Evolutionary conservation across 1,140 invertebrate species (phyloP), one percentile per base, ranked within the genome.

Genomic region (Anthonomus grandis): DNA sequence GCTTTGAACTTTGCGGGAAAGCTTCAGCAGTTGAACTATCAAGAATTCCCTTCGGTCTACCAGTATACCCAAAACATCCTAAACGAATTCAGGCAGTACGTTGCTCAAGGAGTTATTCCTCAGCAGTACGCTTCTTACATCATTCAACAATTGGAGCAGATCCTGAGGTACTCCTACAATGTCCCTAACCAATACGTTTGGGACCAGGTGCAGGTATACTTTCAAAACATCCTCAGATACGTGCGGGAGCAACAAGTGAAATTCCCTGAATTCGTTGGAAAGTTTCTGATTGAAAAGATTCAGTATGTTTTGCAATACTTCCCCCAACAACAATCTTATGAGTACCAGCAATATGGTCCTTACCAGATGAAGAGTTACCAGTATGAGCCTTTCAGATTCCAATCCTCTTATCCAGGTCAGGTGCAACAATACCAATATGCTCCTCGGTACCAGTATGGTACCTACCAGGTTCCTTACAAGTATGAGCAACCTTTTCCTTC

Each of bases 121-220:
- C 48, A 50, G 38, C 12, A 50, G 48, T 50, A 21, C n/a, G 48
- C 34, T 23, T 22, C 8, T 18, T 50, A 50, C 31, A 38, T 50
- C 19, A 37, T 50, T 25, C 17, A 50, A 23, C 48, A 50, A 36
- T 22, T 50, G 13, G 36, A 50, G 38, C 17, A 23, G 31, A 38
- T 50, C 13, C 42, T 12, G 18, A 23, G 34, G 34, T 41, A 41
- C 17, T 5, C 9, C 6, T 22, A 8, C 21, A 19, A 19, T 12
- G 21, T 8, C 23, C 25, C 10, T 4, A 9, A 21, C 18, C 42
- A 21, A 45, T 10, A 6, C 4, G 4, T 10, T 8, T 48, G 12
- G 31, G 4, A 50, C 19, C 48, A 50, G 38, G 13, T 50, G 8
- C 13, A 38, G 6, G 18, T 22, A 13, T 21, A 37, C 36, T 50